Evolutionary conservation across 2,113 vertebrate species (phyloP), one percentile per base, ranked within the genome.

Genomic region (Corapipo altera): DNA sequence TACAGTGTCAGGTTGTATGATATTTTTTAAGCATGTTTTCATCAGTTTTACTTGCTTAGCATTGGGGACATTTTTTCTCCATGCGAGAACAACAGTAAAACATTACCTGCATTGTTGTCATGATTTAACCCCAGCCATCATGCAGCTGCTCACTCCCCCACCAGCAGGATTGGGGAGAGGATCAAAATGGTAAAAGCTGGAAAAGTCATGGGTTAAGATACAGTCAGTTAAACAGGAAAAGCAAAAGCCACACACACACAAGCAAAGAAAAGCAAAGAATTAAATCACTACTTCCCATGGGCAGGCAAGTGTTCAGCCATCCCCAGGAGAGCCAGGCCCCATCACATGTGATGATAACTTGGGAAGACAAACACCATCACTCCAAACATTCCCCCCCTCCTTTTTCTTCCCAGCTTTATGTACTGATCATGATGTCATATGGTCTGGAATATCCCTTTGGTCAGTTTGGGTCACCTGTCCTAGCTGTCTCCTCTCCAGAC

Each of bases 51-150:
- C n/a, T 84, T 84, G n/a, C 12, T 78, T 85, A 62, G 37, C 75
- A 44, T 7, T 77, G 27, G 22, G 24, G 17, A 67, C 11, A 30
- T 57, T 75, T 73, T 89, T 88, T 39, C 18, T 80, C 37, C 59
- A 19, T 89, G 15, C 26, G 67, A 64, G 28, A 84, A 28, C 77
- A 86, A 43, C 77, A 70, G 28, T 83, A 74, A 37, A 61, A 70
- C 0, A 2, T 75, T 70, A 48, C 8, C 13, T 37, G 8, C 3
- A 17, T 41, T 88, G 64, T 64, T 32, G 33, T 30, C 0, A 0
- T 62, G 13, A 20, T 48, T 69, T 62, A 76, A 48, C 4, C 28
- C 13, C 28, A 69, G 39, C 12, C 61, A 26, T 39, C 23, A 20
- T 5, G 9, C 52, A 46, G 23, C 61, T 19, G 16, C 39, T 61